phyloP scores from a whole-genome alignment of 2,113 vertebrate species.

The Hemiprocne comata region DNA sequence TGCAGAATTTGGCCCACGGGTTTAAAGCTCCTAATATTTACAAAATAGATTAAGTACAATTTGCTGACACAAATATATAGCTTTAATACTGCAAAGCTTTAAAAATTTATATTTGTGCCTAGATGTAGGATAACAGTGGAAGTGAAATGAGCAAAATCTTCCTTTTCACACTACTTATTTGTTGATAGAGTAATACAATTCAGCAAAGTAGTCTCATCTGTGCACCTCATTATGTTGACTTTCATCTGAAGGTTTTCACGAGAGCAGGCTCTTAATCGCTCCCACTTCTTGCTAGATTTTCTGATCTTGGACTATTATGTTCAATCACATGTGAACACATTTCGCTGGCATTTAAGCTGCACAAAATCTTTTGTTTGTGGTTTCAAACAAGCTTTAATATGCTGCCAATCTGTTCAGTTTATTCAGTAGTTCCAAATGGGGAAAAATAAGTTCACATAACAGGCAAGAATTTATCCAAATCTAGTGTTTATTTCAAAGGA shows the following conservation, averaged over 20 bases:
- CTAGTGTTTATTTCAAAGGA: neutral
- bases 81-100: conserved; percentile 29
- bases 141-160: conserved; percentile 19
- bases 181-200: neutral
- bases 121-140: neutral
- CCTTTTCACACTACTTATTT: neutral
- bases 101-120: conserved; percentile 48
- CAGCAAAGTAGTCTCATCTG: neutral
- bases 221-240: neutral
- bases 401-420: neutral
- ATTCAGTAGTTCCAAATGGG: conserved; percentile 12
- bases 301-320: conserved; percentile 17
- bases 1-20: conserved; percentile 28
- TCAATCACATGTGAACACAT: conserved; percentile 12
- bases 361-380: conserved; percentile 19
- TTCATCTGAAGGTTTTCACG: conserved; percentile 12
- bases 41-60: conserved; percentile 24
- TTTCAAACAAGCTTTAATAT: conserved; percentile 44
- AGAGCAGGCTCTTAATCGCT: neutral
- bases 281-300: neutral
- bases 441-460: conserved; percentile 9
- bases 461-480: neutral
- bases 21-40: conserved; percentile 41
- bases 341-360: conserved; percentile 11
- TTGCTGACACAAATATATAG: conserved; percentile 48